Percentiles rank a stretch among this genome's conserved stretches.
phyloP scores from a whole-genome alignment of 2,797 vertebrate genomes.

The Crocodylus rhombifer region DNA sequence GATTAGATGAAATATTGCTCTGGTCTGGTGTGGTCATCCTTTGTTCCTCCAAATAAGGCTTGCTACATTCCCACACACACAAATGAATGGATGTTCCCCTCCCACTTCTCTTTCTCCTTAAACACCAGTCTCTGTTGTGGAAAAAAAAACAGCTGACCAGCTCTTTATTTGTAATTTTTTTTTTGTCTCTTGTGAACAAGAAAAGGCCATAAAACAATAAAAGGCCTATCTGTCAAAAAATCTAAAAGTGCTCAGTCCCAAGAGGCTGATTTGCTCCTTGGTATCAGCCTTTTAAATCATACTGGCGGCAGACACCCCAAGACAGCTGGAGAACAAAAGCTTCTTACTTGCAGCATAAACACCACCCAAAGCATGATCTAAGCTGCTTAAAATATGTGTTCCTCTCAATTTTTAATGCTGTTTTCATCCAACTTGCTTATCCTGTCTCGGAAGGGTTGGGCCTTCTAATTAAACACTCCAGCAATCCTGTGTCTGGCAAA shows the following conservation, averaged over 20 bases:
- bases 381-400: constrained; percentile 60
- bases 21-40: not conserved
- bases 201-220: not conserved
- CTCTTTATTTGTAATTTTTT: not conserved
- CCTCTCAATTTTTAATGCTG: constrained; percentile 66
- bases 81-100: rapidly evolving
- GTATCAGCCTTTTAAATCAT: constrained; percentile 67
- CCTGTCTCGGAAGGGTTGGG: constrained; percentile 73
- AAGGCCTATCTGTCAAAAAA: not conserved
- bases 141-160: not conserved
- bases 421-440: constrained; percentile 71
- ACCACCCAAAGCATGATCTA: constrained; percentile 49
- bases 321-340: constrained; percentile 62
- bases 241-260: not conserved
- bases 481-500: constrained; percentile 44
- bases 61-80: not conserved
- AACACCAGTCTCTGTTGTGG: not conserved
- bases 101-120: not conserved
- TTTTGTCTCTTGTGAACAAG: not conserved
- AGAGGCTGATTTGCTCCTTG: not conserved
- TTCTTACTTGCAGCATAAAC: constrained; percentile 39
- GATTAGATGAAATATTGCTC: not conserved
- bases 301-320: constrained; percentile 53
- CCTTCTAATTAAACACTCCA: constrained; percentile 58
- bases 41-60: not conserved